Evolutionary conservation across 2,113 vertebrate species (phyloP), one percentile per base, ranked within the genome.

Genomic region (Archilochus colubris): DNA sequence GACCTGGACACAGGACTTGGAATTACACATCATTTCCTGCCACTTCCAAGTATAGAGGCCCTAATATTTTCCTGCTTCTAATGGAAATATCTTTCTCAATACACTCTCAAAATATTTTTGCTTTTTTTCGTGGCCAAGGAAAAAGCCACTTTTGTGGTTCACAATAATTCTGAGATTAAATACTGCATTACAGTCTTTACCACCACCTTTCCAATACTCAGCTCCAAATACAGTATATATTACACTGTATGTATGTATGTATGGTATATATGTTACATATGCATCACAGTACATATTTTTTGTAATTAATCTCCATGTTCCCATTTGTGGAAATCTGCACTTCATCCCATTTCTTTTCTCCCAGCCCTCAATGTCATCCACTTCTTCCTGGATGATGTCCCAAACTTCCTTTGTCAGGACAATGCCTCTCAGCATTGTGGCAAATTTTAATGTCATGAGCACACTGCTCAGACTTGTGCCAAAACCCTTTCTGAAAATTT

Each of bases 301-400:
- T 62, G 61, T 87, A 46, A 46, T 19, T 46, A 46, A 46, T 75
- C 73, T 62, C 36, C 1, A 9, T 17, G 46, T 53, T 81, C 53
- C 53, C 57, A 80, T 77, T 83, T 90, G 55, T 59, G 55, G 82
- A 93, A 88, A 94, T 64, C 3, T 78, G 86, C 69, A 81, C 84
- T 91, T 72, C 73, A 93, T 67, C 66, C 61, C 31, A 68, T 46
- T 90, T 80, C 88, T 78, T 90, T 36, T 75, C 48, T 88, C 69
- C 91, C 73, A 92, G 76, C 10, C 48, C 73, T 93, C 91, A 96
- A 95, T 92, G 95, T 94, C 92, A 88, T 93, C 88, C 91, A 81
- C 61, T 86, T 92, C 90, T 94, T 84, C 86, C 88, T 95, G 95
- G 95, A 96, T 61, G 64, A 64, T 48, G 84, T 95, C 88, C 95